Evolutionary conservation across 2,888 invertebrate genomes (phyloP), one percentile per base, ranked within the genome.

Genomic region (Polymixis lichenea): DNA sequence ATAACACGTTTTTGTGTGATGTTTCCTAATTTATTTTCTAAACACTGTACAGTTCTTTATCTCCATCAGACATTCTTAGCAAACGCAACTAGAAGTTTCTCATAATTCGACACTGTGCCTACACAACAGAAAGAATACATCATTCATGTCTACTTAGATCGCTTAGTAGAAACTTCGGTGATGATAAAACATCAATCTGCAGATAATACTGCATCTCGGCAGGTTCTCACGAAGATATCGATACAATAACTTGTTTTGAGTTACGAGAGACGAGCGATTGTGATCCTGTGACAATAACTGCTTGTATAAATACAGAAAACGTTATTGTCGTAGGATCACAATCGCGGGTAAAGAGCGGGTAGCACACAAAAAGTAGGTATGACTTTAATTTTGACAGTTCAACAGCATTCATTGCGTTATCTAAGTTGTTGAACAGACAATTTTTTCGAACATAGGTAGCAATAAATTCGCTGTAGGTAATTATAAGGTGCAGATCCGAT

Each of bases 191-290:
- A 75, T 71, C 28, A 38, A 58, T 77, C 58, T 60, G 8, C 46
- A 82, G 71, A 87, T 85, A 88, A 88, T 80, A 78, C 65, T 77
- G 70, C 51, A 72, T 88, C 80, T 68, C 77, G 22, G 1, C 25
- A 38, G 22, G 62, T 85, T 87, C 87, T 65, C 87, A 87, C 85
- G 72, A 46, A 77, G 66, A 78, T 78, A 73, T 80, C 25, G 25
- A 60, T 70, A 78, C 70, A 80, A 78, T 60, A 32, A 9, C 1
- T 38, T 76, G 75, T 73, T 78, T 72, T 77, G 72, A 77, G n/a
- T 64, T n/a, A 75, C 32, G 25, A 76, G 80, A 77, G 68, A 75
- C 51, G 15, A 62, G 80, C 83, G 83, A 62, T 83, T 78, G 58
- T 66, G 46, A n/a, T 22, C 61, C n/a, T n/a, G 5, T 0, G 2